Base-by-base conservation (phyloP, 30 jellyfish, hydroid and myxozoan species). In the Chrysaora quinquecirrha region DNA sequence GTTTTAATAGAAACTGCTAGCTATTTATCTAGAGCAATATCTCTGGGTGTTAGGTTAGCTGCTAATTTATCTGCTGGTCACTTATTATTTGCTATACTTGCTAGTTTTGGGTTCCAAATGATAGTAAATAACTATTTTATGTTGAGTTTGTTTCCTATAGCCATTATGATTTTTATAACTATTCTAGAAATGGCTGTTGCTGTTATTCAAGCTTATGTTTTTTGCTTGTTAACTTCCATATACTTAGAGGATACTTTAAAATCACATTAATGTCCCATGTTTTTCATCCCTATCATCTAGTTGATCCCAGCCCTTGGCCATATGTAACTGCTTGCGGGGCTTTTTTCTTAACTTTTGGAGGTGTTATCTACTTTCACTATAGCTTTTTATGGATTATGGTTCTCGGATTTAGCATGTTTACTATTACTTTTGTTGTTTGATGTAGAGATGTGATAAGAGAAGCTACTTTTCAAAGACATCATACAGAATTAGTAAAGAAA, bases 281-380 rank as follows among this genome's bases (percentile, higher is more conserved):
- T 24, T 83, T 34, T 48, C 94, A 83, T 73, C 94, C 94, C 24
- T 83, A 48, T 83, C 94, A 83, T 31, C 33, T 78, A 78, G 89
- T 78, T 22, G 82, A 85, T 66, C 93, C 96, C 24, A 85, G 94
- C 62, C 96, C 96, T 12, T 75, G 96, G 48, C 96, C 96, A 1
- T 85, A 78, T 34, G 56, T 78, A 2, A 70, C 67, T 24, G 73
- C 85, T 25, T 43, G 78, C 0, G 89, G 85, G 11, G 90, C 95
- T 25, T 63, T 81, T 6, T 48, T 69, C 1, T 21, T 63, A 46
- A 81, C 85, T 75, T 35, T 73, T 1, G 94, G 94, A 14, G 35
- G 89, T 49, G 94, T 83, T 49, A 71, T 70, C 18, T 83, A 83
- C 27, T 83, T 83, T 54, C 94, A 83, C 29, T 83, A 83, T 35